Evolutionary conservation across 2,888 invertebrate species (phyloP), one percentile per base, ranked within the genome.

Genomic region (Labia minor): DNA sequence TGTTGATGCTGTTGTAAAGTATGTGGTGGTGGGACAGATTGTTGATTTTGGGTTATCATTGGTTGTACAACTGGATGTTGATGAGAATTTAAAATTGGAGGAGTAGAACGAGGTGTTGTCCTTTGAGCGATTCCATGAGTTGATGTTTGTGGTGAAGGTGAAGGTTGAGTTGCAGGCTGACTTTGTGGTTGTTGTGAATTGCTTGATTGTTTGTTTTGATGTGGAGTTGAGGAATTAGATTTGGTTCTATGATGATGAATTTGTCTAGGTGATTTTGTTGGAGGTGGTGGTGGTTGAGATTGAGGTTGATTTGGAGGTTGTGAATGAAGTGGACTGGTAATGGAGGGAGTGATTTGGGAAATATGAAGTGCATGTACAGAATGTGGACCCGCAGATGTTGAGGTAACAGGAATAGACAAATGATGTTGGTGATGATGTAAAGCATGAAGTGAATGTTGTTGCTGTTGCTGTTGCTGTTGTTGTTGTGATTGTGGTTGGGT

Each of bases 151-250:
- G 74, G 71, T 33, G 72, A 71, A 66, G 76, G 71, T 18, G 71
- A 74, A 61, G 76, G 64, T 21, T 77, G 77, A 70, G 76, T 76
- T n/a, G 76, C 76, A 26, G 76, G 76, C 1, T 76, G 74, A 1
- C 76, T 75, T 61, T 76, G 74, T 18, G 75, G 73, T 37, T 75
- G 77, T 0, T 72, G 73, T 63, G 75, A 69, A 4, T 19, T 61
- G n/a, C 14, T n/a, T 10, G 49, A 16, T 49, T 49, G 49, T 49
- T 49, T 49, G 14, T 49, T 49, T 49, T 49, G 37, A 19, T 65
- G 65, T 49, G 37, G 65, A 6, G 67, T 64, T 65, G 65, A 20
- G 11, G 19, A 63, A 20, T 63, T 66, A 1, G 69, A 69, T 21
- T 69, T 69, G 37, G 63, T 67, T n/a, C 68, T 67, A 61, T 69